Evolutionary conservation across 2,797 vertebrate species (phyloP).

Genomic region (Eospalax fontanierii): DNA sequence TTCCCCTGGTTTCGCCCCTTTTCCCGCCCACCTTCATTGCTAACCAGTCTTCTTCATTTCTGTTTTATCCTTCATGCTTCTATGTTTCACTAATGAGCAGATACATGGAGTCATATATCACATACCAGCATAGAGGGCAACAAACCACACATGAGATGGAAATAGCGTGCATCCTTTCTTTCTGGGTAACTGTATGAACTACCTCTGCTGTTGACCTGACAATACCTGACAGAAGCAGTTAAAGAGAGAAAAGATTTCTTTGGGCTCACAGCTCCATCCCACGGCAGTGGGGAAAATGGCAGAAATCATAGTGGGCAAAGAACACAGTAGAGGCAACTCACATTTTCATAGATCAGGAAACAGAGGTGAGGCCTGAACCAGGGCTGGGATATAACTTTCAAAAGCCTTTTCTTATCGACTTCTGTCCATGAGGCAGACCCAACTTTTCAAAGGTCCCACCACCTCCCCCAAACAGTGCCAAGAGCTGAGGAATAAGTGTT

Average conservation of each 20-base stretch:
- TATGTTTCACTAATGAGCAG: slow-evolving; percentile 21
- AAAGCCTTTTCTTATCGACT: background rate
- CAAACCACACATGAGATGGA: background rate
- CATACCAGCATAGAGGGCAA: background rate
- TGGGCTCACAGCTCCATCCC: background rate
- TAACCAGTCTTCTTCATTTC: background rate
- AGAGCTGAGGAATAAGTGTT: background rate
- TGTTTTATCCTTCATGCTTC: background rate
- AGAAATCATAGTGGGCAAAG: background rate
- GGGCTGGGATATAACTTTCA: background rate
- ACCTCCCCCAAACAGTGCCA: background rate
- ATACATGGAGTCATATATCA: background rate
- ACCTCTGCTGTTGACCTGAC: background rate
- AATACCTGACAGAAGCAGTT: background rate
- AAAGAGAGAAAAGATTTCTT: background rate
- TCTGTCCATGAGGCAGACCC: background rate
- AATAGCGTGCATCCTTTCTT: background rate
- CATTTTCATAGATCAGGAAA: background rate
- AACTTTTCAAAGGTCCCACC: background rate
- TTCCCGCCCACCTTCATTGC: background rate
- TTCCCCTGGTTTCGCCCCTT: background rate
- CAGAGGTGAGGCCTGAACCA: background rate
- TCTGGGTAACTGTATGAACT: background rate
- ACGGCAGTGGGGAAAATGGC: background rate
- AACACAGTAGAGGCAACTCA: background rate